phyloP scores from a whole-genome alignment of 2,888 invertebrate genomes.

The Nemotelus nigrinus region DNA sequence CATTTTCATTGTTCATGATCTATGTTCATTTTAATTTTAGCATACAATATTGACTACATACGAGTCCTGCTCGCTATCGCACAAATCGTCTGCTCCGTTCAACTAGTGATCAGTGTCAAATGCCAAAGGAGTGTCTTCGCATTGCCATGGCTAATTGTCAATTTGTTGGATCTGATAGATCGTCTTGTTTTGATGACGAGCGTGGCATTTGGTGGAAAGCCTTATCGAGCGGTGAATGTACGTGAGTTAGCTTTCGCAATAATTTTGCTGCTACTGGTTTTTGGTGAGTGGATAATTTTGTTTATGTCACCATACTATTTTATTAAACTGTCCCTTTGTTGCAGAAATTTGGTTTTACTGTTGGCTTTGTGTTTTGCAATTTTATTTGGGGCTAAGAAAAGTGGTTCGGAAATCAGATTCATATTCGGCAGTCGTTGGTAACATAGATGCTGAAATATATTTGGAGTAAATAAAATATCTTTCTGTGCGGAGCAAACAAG shows the following conservation, averaged over 20 bases:
- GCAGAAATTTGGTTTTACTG: slow-evolving; percentile 29
- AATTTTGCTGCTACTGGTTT: slow-evolving; percentile 12
- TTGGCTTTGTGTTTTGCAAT: slow-evolving; percentile 27
- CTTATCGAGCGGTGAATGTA: neutral
- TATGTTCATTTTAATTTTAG: neutral
- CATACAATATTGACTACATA: slow-evolving; percentile 32
- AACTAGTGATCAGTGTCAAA: slow-evolving; percentile 30
- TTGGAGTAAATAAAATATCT: slow-evolving; percentile 11
- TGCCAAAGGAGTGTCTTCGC: slow-evolving; percentile 20
- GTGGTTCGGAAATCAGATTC: slow-evolving; percentile 9
- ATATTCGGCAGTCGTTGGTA: slow-evolving; percentile 7
- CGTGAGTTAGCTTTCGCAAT: slow-evolving; percentile 18
- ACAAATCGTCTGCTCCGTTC: slow-evolving; percentile 15
- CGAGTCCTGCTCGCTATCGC: slow-evolving; percentile 31
- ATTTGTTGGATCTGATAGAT: slow-evolving; percentile 13
- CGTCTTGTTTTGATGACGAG: slow-evolving; percentile 3
- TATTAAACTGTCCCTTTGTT: neutral
- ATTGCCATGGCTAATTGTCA: slow-evolving; percentile 21
- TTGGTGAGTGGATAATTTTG: neutral
- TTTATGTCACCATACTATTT: neutral
- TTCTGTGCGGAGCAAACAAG: neutral
- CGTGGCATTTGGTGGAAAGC: neutral
- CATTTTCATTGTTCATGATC: neutral
- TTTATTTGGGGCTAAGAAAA: slow-evolving; percentile 22
- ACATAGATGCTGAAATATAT: slow-evolving; percentile 17